Evolutionary conservation across 2,888 invertebrate species (phyloP), one percentile per base, ranked within the genome.

Genomic region (Boloria selene): DNA sequence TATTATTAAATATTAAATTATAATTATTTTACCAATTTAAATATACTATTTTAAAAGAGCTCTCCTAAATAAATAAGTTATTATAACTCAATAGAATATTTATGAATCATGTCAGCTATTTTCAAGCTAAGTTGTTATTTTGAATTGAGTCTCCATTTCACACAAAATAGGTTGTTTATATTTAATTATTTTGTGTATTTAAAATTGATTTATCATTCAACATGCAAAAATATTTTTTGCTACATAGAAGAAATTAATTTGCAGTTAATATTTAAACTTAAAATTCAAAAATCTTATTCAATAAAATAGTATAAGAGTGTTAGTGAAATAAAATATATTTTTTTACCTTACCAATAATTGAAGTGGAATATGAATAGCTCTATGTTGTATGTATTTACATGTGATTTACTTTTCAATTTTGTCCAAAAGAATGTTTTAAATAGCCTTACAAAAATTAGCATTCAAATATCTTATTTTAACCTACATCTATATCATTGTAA

Each of bases 321-420:
- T 44, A 52, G 50, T 17, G 17, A 50, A 18, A 56, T 50, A 49
- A 56, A 38, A 63, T 63, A 63, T 63, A 56, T 63, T 63, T 63
- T 63, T 63, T 56, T 63, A 63, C 56, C 22, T 26, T 50, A 63
- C 42, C 22, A 55, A 31, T 63, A 13, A 22, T 22, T 22, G 44
- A 63, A 18, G 50, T 55, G 56, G 45, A 22, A 22, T 56, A n/a
- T 45, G 50, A 63, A 56, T 22, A 38, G 52, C 50, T 56, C 42
- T 56, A 4, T 56, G 22, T 22, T 54, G 38, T 63, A 56, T 55
- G 42, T 63, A 56, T 63, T 50, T 51, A 51, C 56, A 63, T 63
- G 50, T 63, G 50, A 56, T 44, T 63, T 51, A 56, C 50, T 7
- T 50, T 56, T 56, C 47, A 45, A 16, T 56, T 44, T 56, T 56